Evolutionary conservation across 2,888 invertebrate genomes (phyloP), one percentile per base, ranked within the genome.

Genomic region (Dione juno): DNA sequence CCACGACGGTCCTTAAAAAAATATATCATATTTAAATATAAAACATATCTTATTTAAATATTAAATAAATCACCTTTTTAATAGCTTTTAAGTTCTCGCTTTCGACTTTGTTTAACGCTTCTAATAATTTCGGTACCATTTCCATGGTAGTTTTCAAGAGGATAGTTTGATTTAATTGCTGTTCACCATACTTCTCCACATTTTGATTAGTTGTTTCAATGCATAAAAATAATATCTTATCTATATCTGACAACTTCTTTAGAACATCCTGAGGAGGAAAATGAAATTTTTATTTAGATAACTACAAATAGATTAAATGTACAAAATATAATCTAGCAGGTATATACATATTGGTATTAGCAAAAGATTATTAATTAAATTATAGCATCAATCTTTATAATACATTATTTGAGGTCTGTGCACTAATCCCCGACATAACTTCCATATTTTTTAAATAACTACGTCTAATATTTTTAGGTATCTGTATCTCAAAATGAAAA

Each of bases 141-240:
- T 97, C 96, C 82, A 98, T 93, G 0, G 96, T 95, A 57, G 95
- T 95, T 86, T 98, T 98, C 43, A 98, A 86, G 9, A 96, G 89
- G 14, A 98, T 90, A 0, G 96, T 93, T 82, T 97, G 96, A 80
- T 96, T 97, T 50, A 98, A 91, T 83, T 97, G 96, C 1, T 94
- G 94, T 80, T 97, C 97, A 0, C 97, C 96, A 35, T 85, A 77
- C 76, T 88, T 88, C 52, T 87, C 87, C 73, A 88, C 82, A 88
- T 94, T 84, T 93, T 94, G 80, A 94, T 90, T 89, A 1, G 86
- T 85, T 0, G 87, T 78, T 68, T 93, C 91, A 75, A 93, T 84
- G 75, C 93, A 93, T 8, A 94, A 81, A 6, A 95, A 93, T 16
- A 98, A 88, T 19, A 98, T 93, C 80, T 95, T 95, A 79, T 98